Percentiles rank a stretch among this genome's conserved stretches.
Evolutionary conservation across 1,140 invertebrate genomes (phyloP).

Genomic region (Papilio dardanus): DNA sequence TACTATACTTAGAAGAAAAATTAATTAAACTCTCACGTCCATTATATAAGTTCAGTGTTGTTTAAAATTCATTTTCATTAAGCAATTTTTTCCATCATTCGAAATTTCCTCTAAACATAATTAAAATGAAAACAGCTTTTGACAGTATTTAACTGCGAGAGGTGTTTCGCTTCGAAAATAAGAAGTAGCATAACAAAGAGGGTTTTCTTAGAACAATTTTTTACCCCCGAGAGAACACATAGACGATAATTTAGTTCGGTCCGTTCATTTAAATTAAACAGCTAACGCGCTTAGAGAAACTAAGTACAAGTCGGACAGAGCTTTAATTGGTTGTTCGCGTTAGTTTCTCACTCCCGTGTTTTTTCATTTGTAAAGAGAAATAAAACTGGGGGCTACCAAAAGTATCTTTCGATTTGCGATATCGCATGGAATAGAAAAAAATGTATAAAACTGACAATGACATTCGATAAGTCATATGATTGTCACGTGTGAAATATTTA

Average conservation of each 20-base stretch:
- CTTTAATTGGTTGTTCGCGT: constrained; percentile 31
- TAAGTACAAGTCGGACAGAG: constrained; percentile 33
- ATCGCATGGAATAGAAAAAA: too few relatives aligned
- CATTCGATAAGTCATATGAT: too few relatives aligned
- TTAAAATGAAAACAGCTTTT: constrained; percentile 3
- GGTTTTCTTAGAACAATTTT: constrained; percentile 26
- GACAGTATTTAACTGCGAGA: not conserved
- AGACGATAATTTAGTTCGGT: constrained; percentile 34
- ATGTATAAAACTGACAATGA: too few relatives aligned
- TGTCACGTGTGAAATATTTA: too few relatives aligned
- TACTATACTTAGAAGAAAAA: not conserved
- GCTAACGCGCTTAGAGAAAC: constrained; percentile 34
- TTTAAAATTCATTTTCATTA: not conserved
- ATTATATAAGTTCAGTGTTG: not conserved
- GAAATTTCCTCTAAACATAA: not conserved
- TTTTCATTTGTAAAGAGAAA: constrained; percentile 33
- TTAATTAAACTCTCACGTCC: not conserved
- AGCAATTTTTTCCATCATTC: not conserved
- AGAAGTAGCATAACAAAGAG: constrained; percentile 19
- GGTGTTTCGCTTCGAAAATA: constrained; percentile 22
- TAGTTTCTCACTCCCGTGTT: constrained; percentile 24
- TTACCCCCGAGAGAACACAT: constrained; percentile 23
- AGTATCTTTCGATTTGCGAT: too few relatives aligned
- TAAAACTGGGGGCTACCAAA: too few relatives aligned
- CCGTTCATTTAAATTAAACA: constrained; percentile 36